These are phyloP conservation scores for Tetrao urogallus DNA, from an alignment of 2,113 vertebrate genomes.

Conservation along the genomic window DNA sequence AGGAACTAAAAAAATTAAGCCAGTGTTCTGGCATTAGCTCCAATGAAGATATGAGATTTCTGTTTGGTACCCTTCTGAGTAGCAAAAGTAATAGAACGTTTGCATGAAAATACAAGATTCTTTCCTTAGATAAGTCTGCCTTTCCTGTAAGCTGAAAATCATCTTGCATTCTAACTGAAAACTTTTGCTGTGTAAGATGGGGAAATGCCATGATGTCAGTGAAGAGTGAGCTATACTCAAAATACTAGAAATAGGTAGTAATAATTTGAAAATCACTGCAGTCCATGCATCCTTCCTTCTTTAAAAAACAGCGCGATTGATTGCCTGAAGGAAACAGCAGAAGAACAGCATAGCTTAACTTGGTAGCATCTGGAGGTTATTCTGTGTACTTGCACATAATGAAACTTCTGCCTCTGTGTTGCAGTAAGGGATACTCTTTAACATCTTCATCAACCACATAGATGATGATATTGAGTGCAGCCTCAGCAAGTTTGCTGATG, in stretches of 20 bases:
- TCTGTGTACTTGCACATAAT: background rate
- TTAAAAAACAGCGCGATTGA: background rate
- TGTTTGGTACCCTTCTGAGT: background rate
- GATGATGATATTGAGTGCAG: no score
- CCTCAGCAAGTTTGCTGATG: no score
- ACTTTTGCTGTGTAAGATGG: background rate
- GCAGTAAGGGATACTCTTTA: background rate
- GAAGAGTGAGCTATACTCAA: background rate
- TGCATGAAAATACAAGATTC: background rate
- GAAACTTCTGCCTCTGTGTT: background rate
- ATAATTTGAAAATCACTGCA: background rate
- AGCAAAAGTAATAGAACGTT: background rate
- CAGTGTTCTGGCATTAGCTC: background rate
- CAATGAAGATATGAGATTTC: background rate
- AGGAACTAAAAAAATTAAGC: slow-evolving; percentile 34
- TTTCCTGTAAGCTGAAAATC: background rate
- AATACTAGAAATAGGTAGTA: background rate
- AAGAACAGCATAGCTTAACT: background rate
- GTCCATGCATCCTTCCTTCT: background rate
- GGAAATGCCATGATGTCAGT: background rate
- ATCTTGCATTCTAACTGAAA: background rate
- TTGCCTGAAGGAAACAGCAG: background rate
- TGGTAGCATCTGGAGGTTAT: background rate
- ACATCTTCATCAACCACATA: no score
- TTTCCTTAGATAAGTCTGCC: background rate